Percentiles rank a stretch among this genome's conserved stretches.
Conservation (phyloP, 1,140 invertebrate species). For the Alviniconcha marisindica region DNA sequence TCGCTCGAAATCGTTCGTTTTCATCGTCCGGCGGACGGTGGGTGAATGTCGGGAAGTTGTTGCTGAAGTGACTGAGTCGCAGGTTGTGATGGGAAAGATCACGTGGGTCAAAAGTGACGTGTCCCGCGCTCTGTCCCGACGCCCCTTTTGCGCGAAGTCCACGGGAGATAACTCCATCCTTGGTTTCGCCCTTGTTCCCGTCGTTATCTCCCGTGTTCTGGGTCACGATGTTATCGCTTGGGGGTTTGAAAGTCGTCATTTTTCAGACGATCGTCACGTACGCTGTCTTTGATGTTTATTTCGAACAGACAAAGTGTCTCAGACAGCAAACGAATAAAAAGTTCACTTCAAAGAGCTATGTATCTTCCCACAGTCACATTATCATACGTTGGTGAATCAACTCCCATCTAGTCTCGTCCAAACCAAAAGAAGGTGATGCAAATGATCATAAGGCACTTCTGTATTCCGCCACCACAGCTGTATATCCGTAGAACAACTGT, state of each 20-base stretch:
- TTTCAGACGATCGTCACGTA: too few species aligned
- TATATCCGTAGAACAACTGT: too few species aligned
- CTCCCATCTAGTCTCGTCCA: not conserved
- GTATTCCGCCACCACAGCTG: too few species aligned
- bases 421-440: too few species aligned
- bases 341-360: not conserved
- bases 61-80: conserved; percentile 9
- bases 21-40: not conserved
- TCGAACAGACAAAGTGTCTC: not conserved
- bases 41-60: conserved; percentile 12
- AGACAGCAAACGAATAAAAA: not conserved
- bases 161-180: conserved; percentile 12
- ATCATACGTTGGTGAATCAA: not conserved
- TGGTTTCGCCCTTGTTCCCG: not conserved
- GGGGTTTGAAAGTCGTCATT: not conserved
- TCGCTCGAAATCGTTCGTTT: not conserved
- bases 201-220: conserved; percentile 25
- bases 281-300: too few species aligned
- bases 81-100: conserved; percentile 20
- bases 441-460: too few species aligned
- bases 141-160: conserved; percentile 20
- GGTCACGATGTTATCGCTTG: conserved; percentile 7
- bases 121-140: not conserved
- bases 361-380: not conserved
- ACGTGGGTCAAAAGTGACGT: conserved; percentile 16